These are phyloP conservation scores for Pseudococcus jackbeardsleyi DNA, from an alignment of 2,888 invertebrate genomes.

Conservation along the genomic window DNA sequence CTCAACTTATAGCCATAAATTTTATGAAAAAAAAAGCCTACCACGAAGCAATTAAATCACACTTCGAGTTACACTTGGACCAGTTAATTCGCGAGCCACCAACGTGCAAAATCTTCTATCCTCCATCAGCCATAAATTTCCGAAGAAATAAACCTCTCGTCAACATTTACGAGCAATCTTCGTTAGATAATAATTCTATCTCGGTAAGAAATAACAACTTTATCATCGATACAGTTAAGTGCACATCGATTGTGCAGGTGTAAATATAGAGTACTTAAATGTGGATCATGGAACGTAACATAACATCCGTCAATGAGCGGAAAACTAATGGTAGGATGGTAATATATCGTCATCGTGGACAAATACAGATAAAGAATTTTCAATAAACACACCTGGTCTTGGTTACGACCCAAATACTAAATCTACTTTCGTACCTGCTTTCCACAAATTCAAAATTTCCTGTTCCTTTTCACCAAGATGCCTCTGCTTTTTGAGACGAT, in stretches of 20 bases:
- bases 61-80: background rate
- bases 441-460: conserved; percentile 66
- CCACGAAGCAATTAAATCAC: background rate
- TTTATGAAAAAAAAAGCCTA: background rate
- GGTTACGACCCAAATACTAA: conserved; percentile 4
- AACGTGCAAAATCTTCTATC: background rate
- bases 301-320: background rate
- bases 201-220: background rate
- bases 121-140: background rate
- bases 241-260: conserved; percentile 1
- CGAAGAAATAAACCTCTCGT: background rate
- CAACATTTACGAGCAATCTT: background rate
- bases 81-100: background rate
- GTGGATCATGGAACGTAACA: background rate
- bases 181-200: background rate
- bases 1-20: background rate
- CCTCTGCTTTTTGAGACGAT: conserved; percentile 61
- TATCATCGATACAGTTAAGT: conserved; percentile 26
- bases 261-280: background rate
- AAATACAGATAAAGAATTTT: background rate
- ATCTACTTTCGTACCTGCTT: conserved; percentile 67
- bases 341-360: background rate
- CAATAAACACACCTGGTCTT: background rate
- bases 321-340: background rate
- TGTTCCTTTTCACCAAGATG: conserved; percentile 64